phyloP scores from a whole-genome alignment of 2,888 invertebrate genomes.

The Pachydiplax longipennis region DNA sequence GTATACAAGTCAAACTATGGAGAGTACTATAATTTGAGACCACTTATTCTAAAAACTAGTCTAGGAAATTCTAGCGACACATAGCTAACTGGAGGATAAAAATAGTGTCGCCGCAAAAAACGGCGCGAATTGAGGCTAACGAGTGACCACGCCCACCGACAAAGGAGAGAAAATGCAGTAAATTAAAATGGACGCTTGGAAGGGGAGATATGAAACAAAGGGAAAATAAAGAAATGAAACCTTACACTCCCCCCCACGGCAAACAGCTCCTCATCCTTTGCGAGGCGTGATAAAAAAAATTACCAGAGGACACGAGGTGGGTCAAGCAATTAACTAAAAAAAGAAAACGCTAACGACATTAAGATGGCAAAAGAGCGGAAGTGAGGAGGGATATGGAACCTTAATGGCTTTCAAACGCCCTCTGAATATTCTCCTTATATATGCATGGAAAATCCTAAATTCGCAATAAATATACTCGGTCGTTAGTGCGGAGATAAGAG shows the following conservation, averaged over 20 bases:
- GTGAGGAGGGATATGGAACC: background rate
- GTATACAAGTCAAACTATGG: too few relatives aligned
- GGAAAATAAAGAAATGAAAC: background rate
- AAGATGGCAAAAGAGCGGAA: background rate
- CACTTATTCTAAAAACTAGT: too few relatives aligned
- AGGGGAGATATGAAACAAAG: background rate
- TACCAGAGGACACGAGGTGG: background rate
- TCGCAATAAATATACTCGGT: too few relatives aligned
- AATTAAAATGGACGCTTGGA: background rate
- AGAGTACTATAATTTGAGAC: too few relatives aligned
- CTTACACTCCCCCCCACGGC: background rate
- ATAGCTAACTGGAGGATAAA: background rate
- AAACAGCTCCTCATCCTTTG: background rate
- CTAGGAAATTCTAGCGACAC: background rate
- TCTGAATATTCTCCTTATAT: background rate
- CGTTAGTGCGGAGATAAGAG: too few relatives aligned
- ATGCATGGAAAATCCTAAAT: too few relatives aligned
- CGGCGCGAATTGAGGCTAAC: background rate
- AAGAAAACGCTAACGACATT: background rate
- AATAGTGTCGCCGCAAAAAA: too few relatives aligned
- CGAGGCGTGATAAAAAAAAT: background rate
- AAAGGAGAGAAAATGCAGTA: background rate
- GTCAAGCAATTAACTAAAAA: constrained; percentile 35
- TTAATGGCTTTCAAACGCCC: background rate
- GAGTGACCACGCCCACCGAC: background rate